phyloP scores from a whole-genome alignment of 2,888 invertebrate genomes.

The Teinopalpus imperialis region DNA sequence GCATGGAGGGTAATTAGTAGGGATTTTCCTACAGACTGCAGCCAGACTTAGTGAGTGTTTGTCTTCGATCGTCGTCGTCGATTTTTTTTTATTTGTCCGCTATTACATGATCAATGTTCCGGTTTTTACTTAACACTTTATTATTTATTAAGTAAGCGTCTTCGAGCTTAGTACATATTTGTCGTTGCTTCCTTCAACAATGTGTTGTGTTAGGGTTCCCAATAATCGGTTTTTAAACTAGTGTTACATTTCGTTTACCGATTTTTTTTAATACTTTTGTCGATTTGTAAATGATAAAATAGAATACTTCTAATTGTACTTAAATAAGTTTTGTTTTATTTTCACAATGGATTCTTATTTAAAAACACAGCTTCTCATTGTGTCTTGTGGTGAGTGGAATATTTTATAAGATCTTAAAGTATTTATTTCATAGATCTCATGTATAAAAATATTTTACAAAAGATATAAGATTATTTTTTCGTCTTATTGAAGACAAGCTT shows the following conservation, averaged over 20 bases:
- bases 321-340: not conserved
- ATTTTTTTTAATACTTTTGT: not conserved
- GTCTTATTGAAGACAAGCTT: too few species aligned
- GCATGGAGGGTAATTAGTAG: not conserved
- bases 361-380: slow-evolving; percentile 34
- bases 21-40: not conserved
- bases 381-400: slow-evolving; percentile 32
- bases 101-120: slow-evolving; percentile 5
- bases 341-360: slow-evolving; percentile 23
- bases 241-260: not conserved
- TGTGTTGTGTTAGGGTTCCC: not conserved
- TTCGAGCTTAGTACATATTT: slow-evolving; percentile 15
- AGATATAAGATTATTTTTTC: too few species aligned
- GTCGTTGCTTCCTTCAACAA: slow-evolving; percentile 14
- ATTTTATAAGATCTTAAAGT: too few species aligned
- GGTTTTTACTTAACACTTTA: slow-evolving; percentile 12
- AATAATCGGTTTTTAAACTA: too few species aligned
- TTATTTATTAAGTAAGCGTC: slow-evolving; percentile 7
- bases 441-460: too few species aligned
- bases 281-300: slow-evolving; percentile 6
- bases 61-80: not conserved
- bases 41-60: not conserved
- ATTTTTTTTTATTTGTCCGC: slow-evolving; percentile 1
- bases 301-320: not conserved
- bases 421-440: too few species aligned